Evolutionary conservation across 2,888 invertebrate species (phyloP).

Genomic region (Mesopsocus fuscifrons): DNA sequence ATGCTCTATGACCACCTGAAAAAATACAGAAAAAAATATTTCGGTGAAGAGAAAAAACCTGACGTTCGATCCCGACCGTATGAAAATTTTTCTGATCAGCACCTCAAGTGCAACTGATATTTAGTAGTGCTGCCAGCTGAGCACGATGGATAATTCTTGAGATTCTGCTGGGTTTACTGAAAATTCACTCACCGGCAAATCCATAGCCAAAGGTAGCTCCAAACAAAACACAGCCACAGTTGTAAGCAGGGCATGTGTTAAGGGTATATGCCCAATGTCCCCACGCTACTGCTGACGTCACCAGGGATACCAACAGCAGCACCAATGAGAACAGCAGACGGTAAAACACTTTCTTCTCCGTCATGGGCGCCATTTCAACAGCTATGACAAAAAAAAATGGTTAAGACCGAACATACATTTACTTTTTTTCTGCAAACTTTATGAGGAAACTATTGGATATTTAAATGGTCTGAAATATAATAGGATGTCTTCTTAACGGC

Average conservation of each 20-base stretch:
- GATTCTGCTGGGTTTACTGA: too few species aligned
- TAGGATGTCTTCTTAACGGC: too few species aligned
- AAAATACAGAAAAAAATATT: not conserved
- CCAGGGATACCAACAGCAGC: slow-evolving; percentile 1
- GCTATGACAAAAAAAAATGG: too few species aligned
- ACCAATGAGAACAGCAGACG: not conserved
- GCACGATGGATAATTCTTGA: too few species aligned
- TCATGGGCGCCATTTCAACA: not conserved
- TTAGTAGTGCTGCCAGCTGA: too few species aligned
- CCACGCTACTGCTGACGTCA: not conserved
- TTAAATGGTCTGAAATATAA: too few species aligned
- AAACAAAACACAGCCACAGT: slow-evolving; percentile 5
- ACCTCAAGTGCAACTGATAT: too few species aligned
- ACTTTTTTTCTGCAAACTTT: too few species aligned
- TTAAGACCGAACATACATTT: too few species aligned
- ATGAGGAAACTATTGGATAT: too few species aligned
- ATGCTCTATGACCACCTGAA: slow-evolving; percentile 2
- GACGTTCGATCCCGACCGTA: not conserved
- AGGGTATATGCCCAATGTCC: slow-evolving; percentile 7
- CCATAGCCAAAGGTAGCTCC: not conserved
- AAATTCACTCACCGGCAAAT: slow-evolving; percentile 1
- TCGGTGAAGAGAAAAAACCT: too few species aligned
- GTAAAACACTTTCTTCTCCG: not conserved
- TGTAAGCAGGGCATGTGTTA: slow-evolving; percentile 4
- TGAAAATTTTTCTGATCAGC: too few species aligned